Percentiles rank a stretch among this genome's conserved stretches.
Conservation (phyloP, 1,140 invertebrate species). For the Homarus americanus region DNA sequence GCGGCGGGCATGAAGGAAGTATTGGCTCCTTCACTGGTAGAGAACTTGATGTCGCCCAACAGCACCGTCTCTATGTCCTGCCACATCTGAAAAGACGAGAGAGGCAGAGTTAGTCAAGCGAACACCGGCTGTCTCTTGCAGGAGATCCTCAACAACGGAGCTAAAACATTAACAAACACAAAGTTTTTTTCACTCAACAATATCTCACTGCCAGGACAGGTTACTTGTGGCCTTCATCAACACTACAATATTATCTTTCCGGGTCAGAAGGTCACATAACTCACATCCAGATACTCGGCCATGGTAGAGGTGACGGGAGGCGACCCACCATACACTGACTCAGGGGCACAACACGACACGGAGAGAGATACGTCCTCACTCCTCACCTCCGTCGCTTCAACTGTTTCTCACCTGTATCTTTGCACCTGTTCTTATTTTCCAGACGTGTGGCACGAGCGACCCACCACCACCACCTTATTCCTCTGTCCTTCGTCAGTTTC, state of each 20-base stretch:
- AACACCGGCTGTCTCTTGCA: too few relatives aligned
- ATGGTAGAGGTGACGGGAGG: not conserved
- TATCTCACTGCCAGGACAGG: too few relatives aligned
- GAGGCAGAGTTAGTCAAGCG: not conserved
- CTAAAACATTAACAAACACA: not conserved
- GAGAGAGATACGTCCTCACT: not conserved
- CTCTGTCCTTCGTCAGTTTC: conserved; percentile 2
- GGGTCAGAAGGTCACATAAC: not conserved
- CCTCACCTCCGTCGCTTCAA: conserved; percentile 2
- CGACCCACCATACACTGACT: not conserved
- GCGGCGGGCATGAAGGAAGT: not conserved
- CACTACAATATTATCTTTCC: too few relatives aligned
- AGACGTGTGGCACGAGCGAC: conserved; percentile 46
- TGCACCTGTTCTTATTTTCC: conserved; percentile 56
- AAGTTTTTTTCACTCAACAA: too few relatives aligned
- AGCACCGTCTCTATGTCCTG: conserved; percentile 60
- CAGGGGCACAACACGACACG: not conserved
- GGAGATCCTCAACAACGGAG: not conserved
- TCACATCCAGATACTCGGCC: conserved; percentile 22
- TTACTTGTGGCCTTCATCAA: too few relatives aligned
- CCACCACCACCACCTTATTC: not conserved
- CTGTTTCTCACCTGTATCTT: conserved; percentile 43
- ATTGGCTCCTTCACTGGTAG: not conserved
- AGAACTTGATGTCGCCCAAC: conserved; percentile 29
- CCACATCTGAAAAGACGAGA: conserved; percentile 48